Conservation (phyloP, 2,888 invertebrate species). For the Lepidonotus clava region DNA sequence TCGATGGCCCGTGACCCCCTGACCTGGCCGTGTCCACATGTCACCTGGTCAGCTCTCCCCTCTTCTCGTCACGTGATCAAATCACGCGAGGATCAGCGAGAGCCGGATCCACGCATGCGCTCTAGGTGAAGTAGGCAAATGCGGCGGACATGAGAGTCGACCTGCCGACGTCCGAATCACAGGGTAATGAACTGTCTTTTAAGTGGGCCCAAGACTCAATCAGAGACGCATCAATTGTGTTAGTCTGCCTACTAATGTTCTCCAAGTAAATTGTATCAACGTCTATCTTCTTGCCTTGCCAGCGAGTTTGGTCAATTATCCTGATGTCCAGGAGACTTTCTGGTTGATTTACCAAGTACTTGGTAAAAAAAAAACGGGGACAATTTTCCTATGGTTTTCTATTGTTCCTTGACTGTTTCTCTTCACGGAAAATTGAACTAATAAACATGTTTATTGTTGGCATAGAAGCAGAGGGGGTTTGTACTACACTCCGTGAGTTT, state of each 20-base stretch:
- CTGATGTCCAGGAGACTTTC: background rate
- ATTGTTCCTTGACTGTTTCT: conserved; percentile 5
- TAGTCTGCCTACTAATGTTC: no score
- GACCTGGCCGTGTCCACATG: conserved; percentile 30
- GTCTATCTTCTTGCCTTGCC: no score
- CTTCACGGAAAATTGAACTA: conserved; percentile 37
- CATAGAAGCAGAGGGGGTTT: background rate
- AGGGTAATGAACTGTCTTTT: conserved; percentile 16
- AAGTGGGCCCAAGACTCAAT: no score
- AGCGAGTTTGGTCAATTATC: no score
- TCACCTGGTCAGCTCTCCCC: conserved; percentile 34
- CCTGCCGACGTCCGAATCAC: background rate
- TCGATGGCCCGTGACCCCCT: background rate
- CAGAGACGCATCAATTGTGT: no score
- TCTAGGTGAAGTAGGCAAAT: background rate
- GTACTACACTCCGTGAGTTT: background rate
- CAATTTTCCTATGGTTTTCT: background rate
- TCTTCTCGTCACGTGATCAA: conserved; percentile 39
- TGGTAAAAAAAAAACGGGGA: background rate
- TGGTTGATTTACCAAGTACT: background rate
- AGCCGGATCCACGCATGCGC: conserved; percentile 29
- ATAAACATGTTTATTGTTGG: conserved; percentile 1
- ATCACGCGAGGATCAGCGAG: conserved; percentile 37
- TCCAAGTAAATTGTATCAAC: no score
- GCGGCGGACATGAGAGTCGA: background rate